phyloP scores from a whole-genome alignment of 2,888 invertebrate species.

The Polyploca ridens region DNA sequence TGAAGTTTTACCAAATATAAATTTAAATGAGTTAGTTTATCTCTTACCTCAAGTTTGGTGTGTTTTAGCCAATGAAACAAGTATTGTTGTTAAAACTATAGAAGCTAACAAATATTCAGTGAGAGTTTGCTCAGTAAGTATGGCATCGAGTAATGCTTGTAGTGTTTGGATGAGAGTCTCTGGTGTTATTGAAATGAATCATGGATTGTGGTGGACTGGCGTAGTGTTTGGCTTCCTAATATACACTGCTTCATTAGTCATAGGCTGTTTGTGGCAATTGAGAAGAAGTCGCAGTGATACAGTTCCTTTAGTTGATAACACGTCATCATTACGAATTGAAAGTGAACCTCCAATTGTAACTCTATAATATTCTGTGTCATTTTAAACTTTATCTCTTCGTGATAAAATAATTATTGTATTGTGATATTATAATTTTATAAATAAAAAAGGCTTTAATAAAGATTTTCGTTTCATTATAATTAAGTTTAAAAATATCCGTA shows the following conservation, averaged over 20 bases:
- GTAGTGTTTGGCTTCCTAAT: conserved; percentile 55
- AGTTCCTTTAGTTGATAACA: conserved; percentile 57
- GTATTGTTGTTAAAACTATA: conserved; percentile 41
- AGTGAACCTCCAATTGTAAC: conserved; percentile 59
- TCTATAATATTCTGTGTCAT: conserved; percentile 54
- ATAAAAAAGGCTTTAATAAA: neutral
- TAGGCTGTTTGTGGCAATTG: conserved; percentile 46
- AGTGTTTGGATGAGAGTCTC: conserved; percentile 33
- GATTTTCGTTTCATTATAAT: conserved; percentile 13
- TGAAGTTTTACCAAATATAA: conserved; percentile 59
- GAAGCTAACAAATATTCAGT: conserved; percentile 48
- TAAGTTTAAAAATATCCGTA: conserved; percentile 13
- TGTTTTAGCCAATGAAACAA: conserved; percentile 44
- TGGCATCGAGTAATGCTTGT: conserved; percentile 51
- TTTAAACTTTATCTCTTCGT: conserved; percentile 46
- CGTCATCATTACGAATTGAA: conserved; percentile 46
- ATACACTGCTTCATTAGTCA: conserved; percentile 44
- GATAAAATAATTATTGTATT: conserved; percentile 31
- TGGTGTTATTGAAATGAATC: neutral
- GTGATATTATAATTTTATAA: conserved; percentile 24
- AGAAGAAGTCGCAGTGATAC: conserved; percentile 42
- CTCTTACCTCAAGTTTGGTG: conserved; percentile 62
- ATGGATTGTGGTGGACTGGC: conserved; percentile 52
- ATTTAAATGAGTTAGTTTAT: conserved; percentile 38
- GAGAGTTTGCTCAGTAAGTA: conserved; percentile 50